Conservation (phyloP, 2,888 invertebrate genomes). For the Cerceris rybyensis region DNA sequence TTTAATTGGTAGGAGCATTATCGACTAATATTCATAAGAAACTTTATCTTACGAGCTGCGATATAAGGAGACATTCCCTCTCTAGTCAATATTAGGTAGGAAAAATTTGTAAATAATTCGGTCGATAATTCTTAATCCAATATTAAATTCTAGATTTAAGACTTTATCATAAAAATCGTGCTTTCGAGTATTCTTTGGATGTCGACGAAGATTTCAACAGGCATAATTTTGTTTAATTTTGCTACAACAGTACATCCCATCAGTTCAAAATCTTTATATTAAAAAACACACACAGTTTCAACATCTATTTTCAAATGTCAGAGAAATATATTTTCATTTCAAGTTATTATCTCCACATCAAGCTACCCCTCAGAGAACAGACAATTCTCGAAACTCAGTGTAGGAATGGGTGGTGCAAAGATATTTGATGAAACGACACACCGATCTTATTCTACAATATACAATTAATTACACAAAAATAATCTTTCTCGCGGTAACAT, state of each 20-base stretch:
- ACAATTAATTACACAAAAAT: no score
- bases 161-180: not conserved
- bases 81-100: slow-evolving; percentile 81
- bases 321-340: no score
- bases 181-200: slow-evolving; percentile 5
- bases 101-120: slow-evolving; percentile 72
- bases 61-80: slow-evolving; percentile 74
- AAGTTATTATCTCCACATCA: no score
- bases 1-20: slow-evolving; percentile 39
- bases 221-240: no score
- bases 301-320: no score
- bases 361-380: no score
- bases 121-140: slow-evolving; percentile 10
- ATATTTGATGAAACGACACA: no score
- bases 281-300: no score
- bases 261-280: not conserved
- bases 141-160: slow-evolving; percentile 27
- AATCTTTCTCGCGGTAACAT: no score
- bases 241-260: not conserved
- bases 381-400: no score
- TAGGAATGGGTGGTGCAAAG: no score
- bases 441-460: no score
- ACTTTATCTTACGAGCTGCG: slow-evolving; percentile 45
- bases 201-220: not conserved
- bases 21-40: slow-evolving; percentile 34